Percentiles rank a stretch among this genome's conserved stretches.
These are phyloP conservation scores for Sebastes elongatus DNA, from an alignment of 2,797 vertebrate genomes.

Conservation along the genomic window DNA sequence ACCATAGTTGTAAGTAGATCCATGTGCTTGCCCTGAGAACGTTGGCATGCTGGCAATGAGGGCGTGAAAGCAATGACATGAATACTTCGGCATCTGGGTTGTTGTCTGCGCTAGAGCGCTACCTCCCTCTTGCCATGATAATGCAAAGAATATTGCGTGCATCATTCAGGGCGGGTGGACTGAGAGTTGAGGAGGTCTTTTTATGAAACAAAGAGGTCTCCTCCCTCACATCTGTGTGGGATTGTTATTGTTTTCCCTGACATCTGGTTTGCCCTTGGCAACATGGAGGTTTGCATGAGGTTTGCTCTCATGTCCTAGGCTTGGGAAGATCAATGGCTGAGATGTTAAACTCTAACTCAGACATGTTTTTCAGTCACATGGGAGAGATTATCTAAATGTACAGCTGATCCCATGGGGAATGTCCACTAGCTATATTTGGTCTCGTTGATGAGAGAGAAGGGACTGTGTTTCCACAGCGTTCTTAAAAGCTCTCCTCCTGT, in stretches of 20 bases:
- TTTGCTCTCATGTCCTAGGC: conserved; percentile 33
- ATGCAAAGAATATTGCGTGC: conserved; percentile 38
- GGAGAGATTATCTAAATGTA: conserved; percentile 36
- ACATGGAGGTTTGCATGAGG: conserved; percentile 31
- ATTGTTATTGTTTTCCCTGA: conserved; percentile 56
- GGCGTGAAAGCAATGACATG: conserved; percentile 46
- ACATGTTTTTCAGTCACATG: conserved; percentile 15
- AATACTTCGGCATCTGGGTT: conserved; percentile 49
- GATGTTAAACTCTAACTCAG: not conserved
- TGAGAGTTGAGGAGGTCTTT: conserved; percentile 12
- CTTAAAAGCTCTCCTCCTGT: not conserved
- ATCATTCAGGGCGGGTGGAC: not conserved
- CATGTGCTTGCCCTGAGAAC: conserved; percentile 30
- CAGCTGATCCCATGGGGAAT: conserved; percentile 26
- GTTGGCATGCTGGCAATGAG: conserved; percentile 17
- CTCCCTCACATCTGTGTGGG: conserved; percentile 59
- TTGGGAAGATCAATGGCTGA: conserved; percentile 24
- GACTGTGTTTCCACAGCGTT: not conserved
- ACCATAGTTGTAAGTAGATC: conserved; percentile 24
- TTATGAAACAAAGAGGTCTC: conserved; percentile 36
- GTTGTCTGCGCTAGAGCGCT: conserved; percentile 11
- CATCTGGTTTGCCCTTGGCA: conserved; percentile 68
- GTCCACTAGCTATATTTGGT: conserved; percentile 13
- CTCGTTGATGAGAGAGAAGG: not conserved
- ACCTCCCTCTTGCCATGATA: conserved; percentile 5